phyloP scores from a whole-genome alignment of 2,113 vertebrate species.

The Rostratula benghalensis region DNA sequence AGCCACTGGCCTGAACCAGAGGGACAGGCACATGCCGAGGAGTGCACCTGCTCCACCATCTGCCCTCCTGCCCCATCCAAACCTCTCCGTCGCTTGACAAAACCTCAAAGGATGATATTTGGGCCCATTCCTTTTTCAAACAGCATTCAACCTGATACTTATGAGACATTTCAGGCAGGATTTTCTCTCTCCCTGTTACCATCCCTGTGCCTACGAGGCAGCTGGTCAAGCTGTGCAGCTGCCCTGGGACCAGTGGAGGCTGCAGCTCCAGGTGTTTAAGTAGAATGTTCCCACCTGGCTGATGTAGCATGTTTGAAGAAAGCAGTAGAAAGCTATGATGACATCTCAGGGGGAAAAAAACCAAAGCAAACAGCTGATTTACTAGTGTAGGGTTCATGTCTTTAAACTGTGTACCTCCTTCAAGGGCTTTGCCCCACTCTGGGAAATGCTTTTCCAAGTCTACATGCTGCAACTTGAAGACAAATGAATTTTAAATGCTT shows the following conservation, averaged over 20 bases:
- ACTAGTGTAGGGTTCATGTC: neutral
- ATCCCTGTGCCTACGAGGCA: too few relatives aligned
- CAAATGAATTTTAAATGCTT: neutral
- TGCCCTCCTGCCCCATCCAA: neutral
- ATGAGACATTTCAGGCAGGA: rapidly evolving
- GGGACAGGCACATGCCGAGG: neutral
- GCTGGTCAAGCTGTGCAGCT: neutral
- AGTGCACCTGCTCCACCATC: neutral
- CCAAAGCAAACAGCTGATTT: neutral
- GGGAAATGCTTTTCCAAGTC: neutral
- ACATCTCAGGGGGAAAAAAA: slow-evolving; percentile 1
- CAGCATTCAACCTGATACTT: neutral
- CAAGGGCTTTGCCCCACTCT: neutral
- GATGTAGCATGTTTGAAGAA: rapidly evolving
- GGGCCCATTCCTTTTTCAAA: neutral
- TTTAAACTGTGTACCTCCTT: neutral
- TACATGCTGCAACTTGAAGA: neutral
- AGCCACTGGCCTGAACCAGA: neutral
- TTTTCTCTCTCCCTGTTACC: neutral
- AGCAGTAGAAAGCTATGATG: neutral
- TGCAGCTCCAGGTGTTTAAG: neutral
- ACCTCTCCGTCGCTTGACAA: neutral
- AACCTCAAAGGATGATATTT: neutral
- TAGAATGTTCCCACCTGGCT: neutral
- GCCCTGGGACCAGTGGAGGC: rapidly evolving